Evolutionary conservation across 1,140 invertebrate genomes (phyloP).

Genomic region (Steinernema feltiae): DNA sequence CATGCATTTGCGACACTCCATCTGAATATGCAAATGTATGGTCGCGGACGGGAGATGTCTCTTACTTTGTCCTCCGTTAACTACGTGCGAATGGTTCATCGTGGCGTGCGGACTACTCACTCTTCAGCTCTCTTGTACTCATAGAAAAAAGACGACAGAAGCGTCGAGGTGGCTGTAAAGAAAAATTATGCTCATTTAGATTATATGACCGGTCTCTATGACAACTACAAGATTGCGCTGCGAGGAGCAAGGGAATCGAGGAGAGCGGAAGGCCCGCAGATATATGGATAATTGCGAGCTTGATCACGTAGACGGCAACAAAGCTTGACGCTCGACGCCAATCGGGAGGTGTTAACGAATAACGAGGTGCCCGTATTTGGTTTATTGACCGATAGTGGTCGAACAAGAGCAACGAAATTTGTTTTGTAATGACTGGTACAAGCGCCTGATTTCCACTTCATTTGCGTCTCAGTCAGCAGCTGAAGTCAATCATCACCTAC

Average conservation of each 20-base stretch:
- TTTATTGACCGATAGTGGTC: background rate
- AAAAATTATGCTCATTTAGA: background rate
- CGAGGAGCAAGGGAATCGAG: background rate
- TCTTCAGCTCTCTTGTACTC: background rate
- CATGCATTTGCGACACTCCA: background rate
- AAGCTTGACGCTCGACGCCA: background rate
- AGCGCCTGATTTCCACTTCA: background rate
- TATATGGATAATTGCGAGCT: constrained; percentile 4
- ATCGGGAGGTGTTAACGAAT: background rate
- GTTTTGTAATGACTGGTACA: background rate
- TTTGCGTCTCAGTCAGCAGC: background rate
- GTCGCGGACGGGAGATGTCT: background rate
- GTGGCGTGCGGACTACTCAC: background rate
- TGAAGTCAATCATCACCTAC: no score
- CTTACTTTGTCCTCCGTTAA: background rate
- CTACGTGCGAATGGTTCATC: background rate
- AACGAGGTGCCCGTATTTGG: background rate
- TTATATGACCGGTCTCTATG: constrained; percentile 7
- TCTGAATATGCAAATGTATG: background rate
- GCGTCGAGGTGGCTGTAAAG: background rate
- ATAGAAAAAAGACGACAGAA: background rate
- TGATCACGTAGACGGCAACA: background rate
- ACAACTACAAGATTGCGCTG: background rate
- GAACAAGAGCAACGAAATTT: no score
- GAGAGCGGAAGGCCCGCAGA: background rate